Conservation (phyloP, 2,888 invertebrate species). For the Pollenia griseotomentosa region DNA sequence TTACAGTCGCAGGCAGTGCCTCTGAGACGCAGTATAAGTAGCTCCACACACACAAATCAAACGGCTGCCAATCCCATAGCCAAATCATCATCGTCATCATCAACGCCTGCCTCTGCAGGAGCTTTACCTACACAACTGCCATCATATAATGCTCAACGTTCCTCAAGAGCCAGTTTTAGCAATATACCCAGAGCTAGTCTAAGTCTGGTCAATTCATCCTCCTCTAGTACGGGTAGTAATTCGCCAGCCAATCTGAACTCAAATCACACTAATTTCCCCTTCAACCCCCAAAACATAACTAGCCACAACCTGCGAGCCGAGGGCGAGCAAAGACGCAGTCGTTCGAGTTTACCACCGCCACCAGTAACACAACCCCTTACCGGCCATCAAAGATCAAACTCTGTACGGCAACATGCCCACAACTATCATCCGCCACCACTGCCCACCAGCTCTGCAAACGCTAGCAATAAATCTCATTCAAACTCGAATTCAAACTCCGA, state of each 20-base stretch:
- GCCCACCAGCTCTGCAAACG: conserved; percentile 56
- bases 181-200: conserved; percentile 84
- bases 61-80: conserved; percentile 59
- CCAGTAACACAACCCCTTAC: conserved; percentile 48
- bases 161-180: conserved; percentile 81
- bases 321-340: conserved; percentile 75
- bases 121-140: conserved; percentile 72
- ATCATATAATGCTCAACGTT: conserved; percentile 75
- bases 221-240: conserved; percentile 61
- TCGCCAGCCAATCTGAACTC: conserved; percentile 71
- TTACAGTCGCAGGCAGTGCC: conserved; percentile 67
- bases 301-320: conserved; percentile 58
- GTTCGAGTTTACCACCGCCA: conserved; percentile 74
- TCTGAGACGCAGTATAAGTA: conserved; percentile 68
- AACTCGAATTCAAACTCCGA: conserved; percentile 74
- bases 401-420: conserved; percentile 73
- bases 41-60: conserved; percentile 75
- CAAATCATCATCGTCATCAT: conserved; percentile 73
- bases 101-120: conserved; percentile 53
- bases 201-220: conserved; percentile 74
- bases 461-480: conserved; percentile 50
- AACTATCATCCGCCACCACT: conserved; percentile 75
- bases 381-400: conserved; percentile 74
- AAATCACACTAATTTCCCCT: conserved; percentile 75
- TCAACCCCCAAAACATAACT: conserved; percentile 74